Evolutionary conservation across 2,113 vertebrate genomes (phyloP), one percentile per base, ranked within the genome.

Genomic region (Coturnix japonica): DNA sequence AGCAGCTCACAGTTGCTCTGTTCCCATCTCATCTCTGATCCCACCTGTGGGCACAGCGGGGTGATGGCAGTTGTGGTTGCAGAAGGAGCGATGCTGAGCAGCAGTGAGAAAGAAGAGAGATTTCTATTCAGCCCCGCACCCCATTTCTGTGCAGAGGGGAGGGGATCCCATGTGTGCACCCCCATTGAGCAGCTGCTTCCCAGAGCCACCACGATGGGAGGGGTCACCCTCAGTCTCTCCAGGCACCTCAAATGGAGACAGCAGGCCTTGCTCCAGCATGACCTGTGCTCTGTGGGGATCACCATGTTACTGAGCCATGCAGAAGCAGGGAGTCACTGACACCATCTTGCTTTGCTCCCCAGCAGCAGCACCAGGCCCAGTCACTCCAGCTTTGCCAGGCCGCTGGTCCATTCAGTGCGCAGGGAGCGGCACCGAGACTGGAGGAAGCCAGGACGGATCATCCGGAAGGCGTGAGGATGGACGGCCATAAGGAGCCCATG

Each of bases 391-490:
- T 71, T 94, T 61, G 93, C 92, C 60, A 85, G 97, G 47, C 92
- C 95, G 2, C 95, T 97, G 91, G 97, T 94, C 65, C 97, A 96
- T 86, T 89, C 97, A 0, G 72, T 85, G 47, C 96, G 97, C 85
- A 86, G 95, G 21, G 96, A 97, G 85, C 81, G 97, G 74, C 57
- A 57, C 73, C 81, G 97, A 44, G 98, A 98, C 94, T 98, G 96
- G 96, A 96, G 98, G 95, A 99, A 98, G 91, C 95, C 96, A 0
- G 95, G 98, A 2, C 96, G 98, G 63, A 98, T 98, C 35, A 96
- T 99, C 71, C 97, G 98, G 39, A 99, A 99, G 95, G 98, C 97
- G 0, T 98, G 94, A 97, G 54, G 33, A 6, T 2, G 30, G 76
- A 2, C 0, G 1, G 31, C 41, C 31, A 49, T 64, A 1, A 39